Evolutionary conservation across 2,797 vertebrate species (phyloP).

Genomic region (Fistularia commersonii): DNA sequence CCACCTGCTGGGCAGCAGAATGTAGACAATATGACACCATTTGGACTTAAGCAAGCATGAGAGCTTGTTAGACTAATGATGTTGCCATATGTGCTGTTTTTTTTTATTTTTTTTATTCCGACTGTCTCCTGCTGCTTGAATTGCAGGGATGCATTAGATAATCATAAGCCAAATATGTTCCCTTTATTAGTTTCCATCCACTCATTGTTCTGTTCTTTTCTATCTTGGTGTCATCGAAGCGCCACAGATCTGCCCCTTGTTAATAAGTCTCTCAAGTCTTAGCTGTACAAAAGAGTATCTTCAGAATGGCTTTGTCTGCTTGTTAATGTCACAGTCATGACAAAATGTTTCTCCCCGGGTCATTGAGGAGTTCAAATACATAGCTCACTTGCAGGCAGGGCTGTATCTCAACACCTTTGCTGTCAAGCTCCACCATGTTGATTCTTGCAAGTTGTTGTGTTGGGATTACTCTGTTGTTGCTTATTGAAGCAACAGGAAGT

Average conservation of each 20-base stretch:
- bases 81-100: conserved; percentile 1
- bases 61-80: conserved; percentile 11
- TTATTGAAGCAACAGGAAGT: conserved; percentile 20
- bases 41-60: conserved; percentile 3
- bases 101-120: background rate
- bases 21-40: conserved; percentile 21
- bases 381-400: conserved; percentile 40
- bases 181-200: conserved; percentile 7
- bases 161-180: conserved; percentile 8
- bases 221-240: conserved; percentile 11
- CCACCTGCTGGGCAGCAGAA: conserved; percentile 1
- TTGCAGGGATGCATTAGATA: conserved; percentile 4
- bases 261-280: background rate
- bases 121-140: conserved; percentile 6
- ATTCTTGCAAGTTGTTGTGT: conserved; percentile 29
- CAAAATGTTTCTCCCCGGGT: conserved; percentile 10
- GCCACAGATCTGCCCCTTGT: conserved; percentile 4
- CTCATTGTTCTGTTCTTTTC: conserved; percentile 9
- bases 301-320: conserved; percentile 10
- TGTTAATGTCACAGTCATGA: conserved; percentile 22
- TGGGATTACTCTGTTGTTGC: conserved; percentile 15
- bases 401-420: conserved; percentile 23
- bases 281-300: no score
- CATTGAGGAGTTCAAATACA: conserved; percentile 33
- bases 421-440: conserved; percentile 53